phyloP scores from a whole-genome alignment of 92 coral and sea anemone genomes.

The Phenganax subtilis region DNA sequence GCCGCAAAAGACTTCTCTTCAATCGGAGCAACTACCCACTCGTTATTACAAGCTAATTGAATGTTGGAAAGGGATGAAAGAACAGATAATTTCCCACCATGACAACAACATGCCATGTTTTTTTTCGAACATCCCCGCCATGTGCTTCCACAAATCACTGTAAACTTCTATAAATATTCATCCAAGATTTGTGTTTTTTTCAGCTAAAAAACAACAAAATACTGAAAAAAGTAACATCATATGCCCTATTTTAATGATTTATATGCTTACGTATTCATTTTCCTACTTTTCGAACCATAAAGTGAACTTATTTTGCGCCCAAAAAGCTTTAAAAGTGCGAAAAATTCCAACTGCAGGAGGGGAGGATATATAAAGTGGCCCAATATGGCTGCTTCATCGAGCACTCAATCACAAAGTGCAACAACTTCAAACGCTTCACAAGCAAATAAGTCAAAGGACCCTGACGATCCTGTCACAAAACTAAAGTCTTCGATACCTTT shows the following conservation, averaged over 20 bases:
- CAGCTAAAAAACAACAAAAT: no score
- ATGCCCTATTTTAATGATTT: no score
- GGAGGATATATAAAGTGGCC: neutral
- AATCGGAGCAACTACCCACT: conserved; percentile 24
- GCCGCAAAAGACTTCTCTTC: conserved; percentile 32
- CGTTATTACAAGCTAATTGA: conserved; percentile 23
- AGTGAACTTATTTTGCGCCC: neutral
- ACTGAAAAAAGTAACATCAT: no score
- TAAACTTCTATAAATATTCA: no score
- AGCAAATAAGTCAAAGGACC: neutral
- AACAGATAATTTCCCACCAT: conserved; percentile 22
- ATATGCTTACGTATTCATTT: no score
- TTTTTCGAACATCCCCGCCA: conserved; percentile 25
- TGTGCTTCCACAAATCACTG: conserved; percentile 1
- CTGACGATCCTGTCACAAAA: conserved; percentile 25
- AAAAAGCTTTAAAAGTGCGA: neutral
- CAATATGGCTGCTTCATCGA: conserved; percentile 31
- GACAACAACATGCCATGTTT: conserved; percentile 27
- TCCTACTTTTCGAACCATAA: no score
- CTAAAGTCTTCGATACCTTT: conserved; percentile 21
- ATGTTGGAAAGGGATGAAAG: conserved; percentile 10
- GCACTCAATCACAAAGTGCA: conserved; percentile 5
- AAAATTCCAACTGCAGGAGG: neutral
- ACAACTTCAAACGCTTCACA: conserved; percentile 5
- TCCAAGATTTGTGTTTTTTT: no score